These are phyloP conservation scores for Actinia equina DNA, from an alignment of 64 coral and sea anemone species.

Conservation along the genomic window DNA sequence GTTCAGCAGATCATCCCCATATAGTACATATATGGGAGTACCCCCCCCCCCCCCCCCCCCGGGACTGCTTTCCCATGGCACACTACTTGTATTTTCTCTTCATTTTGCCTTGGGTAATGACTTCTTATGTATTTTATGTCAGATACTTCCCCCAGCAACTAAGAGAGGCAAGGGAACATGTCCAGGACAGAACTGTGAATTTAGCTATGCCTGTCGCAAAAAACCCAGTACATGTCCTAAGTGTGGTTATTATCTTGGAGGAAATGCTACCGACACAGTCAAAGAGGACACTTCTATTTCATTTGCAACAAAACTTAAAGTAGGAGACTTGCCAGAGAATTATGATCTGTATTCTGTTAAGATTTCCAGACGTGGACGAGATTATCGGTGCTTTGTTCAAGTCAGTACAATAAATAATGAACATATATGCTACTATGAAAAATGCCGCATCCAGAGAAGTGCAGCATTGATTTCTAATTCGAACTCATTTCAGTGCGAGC, in stretches of 20 bases:
- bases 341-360: constrained; percentile 27
- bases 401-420: neutral
- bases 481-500: constrained; percentile 7
- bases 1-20: no score
- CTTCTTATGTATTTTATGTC: neutral
- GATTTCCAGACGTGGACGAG: constrained; percentile 23
- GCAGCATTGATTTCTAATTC: constrained; percentile 15
- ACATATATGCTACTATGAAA: constrained; percentile 34
- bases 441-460: constrained; percentile 23
- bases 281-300: constrained; percentile 19
- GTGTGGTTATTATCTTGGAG: constrained; percentile 30
- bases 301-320: constrained; percentile 13
- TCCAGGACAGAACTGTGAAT: constrained; percentile 21
- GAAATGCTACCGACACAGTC: constrained; percentile 17
- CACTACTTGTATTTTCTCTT: no score
- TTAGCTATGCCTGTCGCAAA: constrained; percentile 14
- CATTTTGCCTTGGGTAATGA: neutral
- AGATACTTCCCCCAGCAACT: constrained; percentile 14
- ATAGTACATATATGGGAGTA: no score
- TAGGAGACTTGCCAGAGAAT: constrained; percentile 5
- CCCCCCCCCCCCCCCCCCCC: no score
- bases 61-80: no score
- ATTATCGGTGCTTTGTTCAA: constrained; percentile 34
- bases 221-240: constrained; percentile 21
- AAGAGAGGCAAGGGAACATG: constrained; percentile 28